Evolutionary conservation across 2,888 invertebrate species (phyloP).

Genomic region (Nemoura dubitans): DNA sequence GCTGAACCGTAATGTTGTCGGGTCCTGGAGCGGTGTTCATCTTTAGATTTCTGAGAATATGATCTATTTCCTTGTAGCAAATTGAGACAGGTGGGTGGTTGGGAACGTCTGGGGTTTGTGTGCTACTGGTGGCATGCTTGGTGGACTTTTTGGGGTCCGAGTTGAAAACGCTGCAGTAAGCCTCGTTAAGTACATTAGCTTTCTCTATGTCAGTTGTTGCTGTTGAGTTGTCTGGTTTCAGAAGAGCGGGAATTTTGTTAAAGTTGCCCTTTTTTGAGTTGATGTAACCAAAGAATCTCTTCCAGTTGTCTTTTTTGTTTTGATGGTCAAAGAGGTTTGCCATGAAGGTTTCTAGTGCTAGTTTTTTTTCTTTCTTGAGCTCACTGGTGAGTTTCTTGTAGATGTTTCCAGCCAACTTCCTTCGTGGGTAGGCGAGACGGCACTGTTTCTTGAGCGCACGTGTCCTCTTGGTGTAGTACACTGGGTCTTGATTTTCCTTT

Average conservation of each 20-base stretch:
- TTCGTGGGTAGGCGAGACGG: background rate
- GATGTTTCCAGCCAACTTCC: background rate
- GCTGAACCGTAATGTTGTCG: background rate
- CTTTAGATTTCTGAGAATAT: background rate
- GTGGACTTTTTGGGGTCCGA: background rate
- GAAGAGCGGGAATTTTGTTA: background rate
- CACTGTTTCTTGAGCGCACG: background rate
- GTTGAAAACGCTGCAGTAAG: slow-evolving; percentile 13
- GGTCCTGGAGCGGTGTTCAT: background rate
- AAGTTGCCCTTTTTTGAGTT: background rate
- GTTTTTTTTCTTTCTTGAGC: background rate
- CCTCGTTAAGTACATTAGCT: background rate
- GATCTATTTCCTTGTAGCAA: background rate
- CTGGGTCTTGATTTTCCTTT: slow-evolving; percentile 3
- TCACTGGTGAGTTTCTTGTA: background rate
- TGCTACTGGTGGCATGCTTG: background rate
- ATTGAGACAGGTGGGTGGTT: background rate
- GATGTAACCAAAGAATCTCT: background rate
- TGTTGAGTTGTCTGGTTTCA: background rate
- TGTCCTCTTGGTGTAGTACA: background rate
- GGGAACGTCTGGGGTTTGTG: background rate
- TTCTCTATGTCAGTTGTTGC: background rate
- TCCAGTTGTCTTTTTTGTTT: slow-evolving; percentile 8
- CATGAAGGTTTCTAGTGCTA: background rate
- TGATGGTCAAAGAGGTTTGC: background rate